A percentile compares a stretch with the other conserved stretches of the same genome.
Evolutionary conservation across 2,113 vertebrate species (phyloP).

Genomic region (Cygnus buccinator): DNA sequence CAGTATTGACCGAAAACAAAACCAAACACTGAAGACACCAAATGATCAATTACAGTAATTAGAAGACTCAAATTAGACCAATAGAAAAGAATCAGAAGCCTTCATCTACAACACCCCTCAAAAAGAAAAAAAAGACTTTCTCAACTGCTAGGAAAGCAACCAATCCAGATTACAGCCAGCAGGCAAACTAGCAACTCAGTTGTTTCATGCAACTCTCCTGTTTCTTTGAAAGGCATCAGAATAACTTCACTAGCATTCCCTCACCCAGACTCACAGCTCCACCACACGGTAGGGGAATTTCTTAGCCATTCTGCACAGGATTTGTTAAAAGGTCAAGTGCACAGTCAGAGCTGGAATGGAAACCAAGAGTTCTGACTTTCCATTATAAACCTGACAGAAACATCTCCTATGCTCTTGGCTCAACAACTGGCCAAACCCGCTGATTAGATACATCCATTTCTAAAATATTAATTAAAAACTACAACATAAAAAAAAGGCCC

Average conservation of each 20-base stretch:
- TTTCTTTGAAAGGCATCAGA: accelerated
- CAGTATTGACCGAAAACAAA: background rate
- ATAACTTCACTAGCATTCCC: background rate
- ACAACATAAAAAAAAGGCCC: background rate
- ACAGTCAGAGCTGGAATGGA: background rate
- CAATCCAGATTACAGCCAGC: background rate
- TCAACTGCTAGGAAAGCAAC: background rate
- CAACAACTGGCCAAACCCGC: background rate
- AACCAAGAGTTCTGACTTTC: background rate
- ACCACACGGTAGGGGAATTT: accelerated
- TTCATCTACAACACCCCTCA: background rate
- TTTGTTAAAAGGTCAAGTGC: constrained; percentile 29
- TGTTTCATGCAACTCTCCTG: background rate
- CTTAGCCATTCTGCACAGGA: background rate
- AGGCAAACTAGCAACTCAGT: background rate
- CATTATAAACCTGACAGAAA: background rate
- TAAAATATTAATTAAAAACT: constrained; percentile 32
- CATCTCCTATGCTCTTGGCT: background rate
- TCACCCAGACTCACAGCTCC: background rate
- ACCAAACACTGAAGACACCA: background rate
- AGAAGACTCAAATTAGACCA: background rate
- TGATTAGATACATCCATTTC: constrained; percentile 31
- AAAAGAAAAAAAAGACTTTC: background rate
- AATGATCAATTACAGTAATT: background rate
- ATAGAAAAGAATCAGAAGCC: too few species aligned